phyloP scores from a whole-genome alignment of 2,888 invertebrate species.

The Chelonus formosanus region DNA sequence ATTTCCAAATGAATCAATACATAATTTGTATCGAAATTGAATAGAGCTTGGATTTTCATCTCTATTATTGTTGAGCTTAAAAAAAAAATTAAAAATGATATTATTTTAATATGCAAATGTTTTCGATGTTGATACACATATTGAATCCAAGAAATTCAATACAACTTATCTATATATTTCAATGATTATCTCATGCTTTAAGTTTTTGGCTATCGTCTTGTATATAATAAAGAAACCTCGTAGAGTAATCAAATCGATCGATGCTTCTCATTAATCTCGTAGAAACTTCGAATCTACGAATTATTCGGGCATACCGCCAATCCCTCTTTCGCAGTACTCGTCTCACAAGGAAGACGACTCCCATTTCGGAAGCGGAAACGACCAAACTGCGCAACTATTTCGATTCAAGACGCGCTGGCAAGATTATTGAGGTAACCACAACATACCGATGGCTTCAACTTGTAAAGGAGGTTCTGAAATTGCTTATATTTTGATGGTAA shows the following conservation, averaged over 20 bases:
- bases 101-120: too few relatives aligned
- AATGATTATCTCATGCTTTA: not conserved
- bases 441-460: constrained; percentile 23
- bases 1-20: constrained; percentile 16
- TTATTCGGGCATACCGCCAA: constrained; percentile 44
- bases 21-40: too few relatives aligned
- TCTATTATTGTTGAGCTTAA: too few relatives aligned
- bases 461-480: constrained; percentile 1
- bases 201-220: not conserved
- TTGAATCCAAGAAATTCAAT: too few relatives aligned
- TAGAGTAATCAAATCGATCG: constrained; percentile 34
- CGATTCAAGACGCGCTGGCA: constrained; percentile 46
- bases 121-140: too few relatives aligned
- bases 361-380: constrained; percentile 40
- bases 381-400: constrained; percentile 48
- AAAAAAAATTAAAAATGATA: too few relatives aligned
- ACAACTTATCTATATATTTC: too few relatives aligned
- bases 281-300: constrained; percentile 36
- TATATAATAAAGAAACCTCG: constrained; percentile 5
- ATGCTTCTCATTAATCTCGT: constrained; percentile 37
- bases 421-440: constrained; percentile 34
- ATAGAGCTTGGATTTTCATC: too few relatives aligned
- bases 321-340: constrained; percentile 36
- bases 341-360: constrained; percentile 42
- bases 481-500: too few relatives aligned